Base-by-base conservation (phyloP, 2,888 invertebrate genomes). In the Melieria picta region DNA sequence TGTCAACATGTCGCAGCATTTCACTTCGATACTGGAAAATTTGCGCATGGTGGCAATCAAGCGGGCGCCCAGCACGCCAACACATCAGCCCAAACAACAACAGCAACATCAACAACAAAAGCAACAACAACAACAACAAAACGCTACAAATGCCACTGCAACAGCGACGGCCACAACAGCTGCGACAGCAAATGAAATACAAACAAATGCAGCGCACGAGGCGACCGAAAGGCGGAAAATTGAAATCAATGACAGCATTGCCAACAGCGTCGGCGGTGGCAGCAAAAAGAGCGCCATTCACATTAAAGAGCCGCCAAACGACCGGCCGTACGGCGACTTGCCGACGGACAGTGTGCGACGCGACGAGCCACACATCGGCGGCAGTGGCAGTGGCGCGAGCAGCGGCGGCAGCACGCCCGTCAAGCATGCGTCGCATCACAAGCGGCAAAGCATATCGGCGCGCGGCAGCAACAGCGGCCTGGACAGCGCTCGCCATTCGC, bases 1-100 rank as follows among this genome's bases (percentile, higher is more conserved):
- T 30, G 63, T 5, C 80, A 84, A 82, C 79, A 85, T 85, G 85
- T 85, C 85, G 77, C 3, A 2, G 30, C 86, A 86, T 76, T 84
- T 86, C 75, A 81, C 84, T 73, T 83, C 86, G 78, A 85, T 86
- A 82, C 75, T 86, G 67, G 86, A 85, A 77, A 86, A 86, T 76
- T 80, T 86, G 78, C 83, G 84, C 67, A 81, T 86, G 78, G 84
- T 83, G 77, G 75, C 82, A 73, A 82, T 80, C 73, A 84, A 84
- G 72, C 76, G 81, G 64, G 76, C 80, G 71, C 56, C 83, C 77
- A 68, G 76, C 75, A 46, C 79, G 71, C 11, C 80, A 70, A n/a
- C 79, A 4, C 78, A 76, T 1, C 78, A 75, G 5, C 76, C 63
- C 62, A 72, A 69, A 48, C 73, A 67, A 42, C 74, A 71, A 46